Percentiles rank a stretch among this genome's conserved stretches.
These are phyloP conservation scores for Tineola bisselliella DNA, from an alignment of 2,888 invertebrate genomes.

Conservation along the genomic window DNA sequence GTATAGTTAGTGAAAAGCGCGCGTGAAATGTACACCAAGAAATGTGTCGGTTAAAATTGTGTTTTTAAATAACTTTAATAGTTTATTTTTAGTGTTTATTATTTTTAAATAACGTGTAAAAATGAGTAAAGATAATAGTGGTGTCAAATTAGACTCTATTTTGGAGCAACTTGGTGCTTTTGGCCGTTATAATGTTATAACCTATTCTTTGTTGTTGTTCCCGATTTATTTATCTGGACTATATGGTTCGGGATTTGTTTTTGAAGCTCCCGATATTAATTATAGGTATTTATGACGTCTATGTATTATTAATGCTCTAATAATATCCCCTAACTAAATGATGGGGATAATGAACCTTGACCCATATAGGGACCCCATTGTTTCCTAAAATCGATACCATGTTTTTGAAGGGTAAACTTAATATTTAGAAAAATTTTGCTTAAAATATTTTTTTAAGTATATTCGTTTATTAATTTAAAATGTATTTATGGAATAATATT, in stretches of 20 bases:
- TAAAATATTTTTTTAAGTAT: too few species aligned
- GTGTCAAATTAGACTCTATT: conserved; percentile 41
- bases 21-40: not conserved
- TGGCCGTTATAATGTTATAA: conserved; percentile 49
- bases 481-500: too few species aligned
- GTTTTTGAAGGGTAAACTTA: too few species aligned
- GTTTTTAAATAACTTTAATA: not conserved
- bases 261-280: conserved; percentile 47
- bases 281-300: conserved; percentile 35
- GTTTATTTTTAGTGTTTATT: not conserved
- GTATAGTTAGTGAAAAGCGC: not conserved
- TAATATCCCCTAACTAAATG: not conserved
- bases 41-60: not conserved
- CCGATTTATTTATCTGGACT: conserved; percentile 57
- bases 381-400: not conserved
- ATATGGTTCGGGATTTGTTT: conserved; percentile 52
- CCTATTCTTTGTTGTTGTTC: conserved; percentile 48
- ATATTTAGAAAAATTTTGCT: too few species aligned
- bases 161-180: conserved; percentile 47
- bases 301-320: not conserved
- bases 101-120: conserved; percentile 14
- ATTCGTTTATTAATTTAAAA: too few species aligned
- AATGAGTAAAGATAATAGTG: conserved; percentile 33
- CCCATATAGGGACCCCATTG: not conserved
- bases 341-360: not conserved